Conservation (phyloP, 2,888 invertebrate species). For the Stegophylla sp. region DNA sequence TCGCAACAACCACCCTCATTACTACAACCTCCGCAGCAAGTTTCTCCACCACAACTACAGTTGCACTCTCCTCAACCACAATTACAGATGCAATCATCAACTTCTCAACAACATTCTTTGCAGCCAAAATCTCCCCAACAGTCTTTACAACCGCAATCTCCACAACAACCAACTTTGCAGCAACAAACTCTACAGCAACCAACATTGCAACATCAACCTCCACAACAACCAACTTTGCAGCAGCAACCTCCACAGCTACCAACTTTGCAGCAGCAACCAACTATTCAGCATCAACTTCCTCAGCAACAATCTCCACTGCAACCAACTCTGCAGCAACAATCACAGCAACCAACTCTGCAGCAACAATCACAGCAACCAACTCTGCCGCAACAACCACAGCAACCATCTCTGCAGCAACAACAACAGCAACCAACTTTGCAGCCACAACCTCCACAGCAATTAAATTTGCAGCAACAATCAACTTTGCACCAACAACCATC, state of each 20-base stretch:
- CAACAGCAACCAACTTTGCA: conserved; percentile 60
- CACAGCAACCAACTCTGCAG: conserved; percentile 57
- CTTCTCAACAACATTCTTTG: conserved; percentile 52
- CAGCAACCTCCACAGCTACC: conserved; percentile 60
- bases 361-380: conserved; percentile 61
- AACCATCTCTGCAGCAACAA: conserved; percentile 64
- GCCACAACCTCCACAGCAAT: conserved; percentile 57
- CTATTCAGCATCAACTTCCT: conserved; percentile 62
- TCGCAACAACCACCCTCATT: conserved; percentile 8
- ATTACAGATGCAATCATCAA: neutral
- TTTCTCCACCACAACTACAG: neutral
- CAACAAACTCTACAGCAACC: conserved; percentile 1
- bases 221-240: conserved; percentile 60
- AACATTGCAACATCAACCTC: conserved; percentile 21
- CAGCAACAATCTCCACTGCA: conserved; percentile 59
- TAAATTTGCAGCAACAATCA: too few relatives aligned
- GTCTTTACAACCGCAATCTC: conserved; percentile 33
- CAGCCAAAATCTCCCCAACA: too few relatives aligned
- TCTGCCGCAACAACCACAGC: conserved; percentile 62
- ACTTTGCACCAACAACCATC: too few relatives aligned
- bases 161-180: neutral
- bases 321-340: conserved; percentile 61
- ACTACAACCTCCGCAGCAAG: neutral
- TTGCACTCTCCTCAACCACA: conserved; percentile 44
- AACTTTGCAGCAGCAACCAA: conserved; percentile 60